Conservation (phyloP, 1,140 invertebrate species). For the Pectinophora gossypiella region DNA sequence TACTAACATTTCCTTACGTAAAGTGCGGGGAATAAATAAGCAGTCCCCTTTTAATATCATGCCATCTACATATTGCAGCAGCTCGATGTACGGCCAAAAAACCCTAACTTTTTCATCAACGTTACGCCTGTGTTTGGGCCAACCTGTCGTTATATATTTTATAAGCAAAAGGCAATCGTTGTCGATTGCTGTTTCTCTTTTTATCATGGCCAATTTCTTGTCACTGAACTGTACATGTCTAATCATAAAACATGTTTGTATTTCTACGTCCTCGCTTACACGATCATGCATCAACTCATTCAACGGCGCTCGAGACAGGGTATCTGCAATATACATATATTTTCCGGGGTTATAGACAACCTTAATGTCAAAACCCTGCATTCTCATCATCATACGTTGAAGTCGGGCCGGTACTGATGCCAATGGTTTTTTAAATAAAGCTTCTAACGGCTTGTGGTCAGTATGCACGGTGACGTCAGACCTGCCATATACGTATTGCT, state of each 20-base stretch:
- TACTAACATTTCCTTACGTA: constrained; percentile 36
- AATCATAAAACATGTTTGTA: constrained; percentile 22
- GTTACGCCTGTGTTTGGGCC: constrained; percentile 15
- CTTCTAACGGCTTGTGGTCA: constrained; percentile 63
- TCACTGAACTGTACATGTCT: constrained; percentile 19
- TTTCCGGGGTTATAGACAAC: constrained; percentile 22
- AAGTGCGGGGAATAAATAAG: constrained; percentile 34
- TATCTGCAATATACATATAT: constrained; percentile 52
- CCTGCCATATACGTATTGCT: constrained; percentile 20
- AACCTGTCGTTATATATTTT: constrained; percentile 11
- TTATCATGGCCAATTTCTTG: constrained; percentile 11
- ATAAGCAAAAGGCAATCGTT: constrained; percentile 5
- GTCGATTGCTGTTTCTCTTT: constrained; percentile 4
- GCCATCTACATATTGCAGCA: constrained; percentile 20
- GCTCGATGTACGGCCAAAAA: constrained; percentile 20
- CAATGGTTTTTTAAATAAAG: constrained; percentile 58
- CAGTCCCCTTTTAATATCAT: constrained; percentile 22
- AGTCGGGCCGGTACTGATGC: constrained; percentile 38
- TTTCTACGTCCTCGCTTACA: constrained; percentile 10
- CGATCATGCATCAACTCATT: constrained; percentile 14
- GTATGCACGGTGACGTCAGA: constrained; percentile 41
- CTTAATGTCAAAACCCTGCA: constrained; percentile 10
- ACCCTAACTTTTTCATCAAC: constrained; percentile 3
- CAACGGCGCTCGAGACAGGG: constrained; percentile 26
- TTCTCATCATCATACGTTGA: constrained; percentile 20